A percentile compares a stretch with the other conserved stretches of the same genome.
Conservation (phyloP, 2,888 invertebrate genomes). For the Nomada lathburiana region DNA sequence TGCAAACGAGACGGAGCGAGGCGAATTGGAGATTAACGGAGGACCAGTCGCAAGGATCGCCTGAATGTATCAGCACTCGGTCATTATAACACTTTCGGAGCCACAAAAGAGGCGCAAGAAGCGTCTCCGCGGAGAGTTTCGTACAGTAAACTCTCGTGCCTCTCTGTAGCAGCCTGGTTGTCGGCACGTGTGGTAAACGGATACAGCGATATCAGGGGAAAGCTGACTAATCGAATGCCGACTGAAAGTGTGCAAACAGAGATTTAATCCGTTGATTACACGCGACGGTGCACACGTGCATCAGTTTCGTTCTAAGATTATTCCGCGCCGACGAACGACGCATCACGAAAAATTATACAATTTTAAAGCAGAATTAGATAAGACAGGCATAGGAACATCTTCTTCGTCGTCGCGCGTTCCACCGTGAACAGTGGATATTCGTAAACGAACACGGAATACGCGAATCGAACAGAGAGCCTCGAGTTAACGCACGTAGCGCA, state of each 20-base stretch:
- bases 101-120: not conserved
- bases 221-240: slow-evolving; percentile 26
- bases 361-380: not conserved
- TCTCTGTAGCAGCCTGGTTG: too few relatives aligned
- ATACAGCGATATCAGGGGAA: slow-evolving; percentile 1
- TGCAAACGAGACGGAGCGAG: slow-evolving; percentile 42
- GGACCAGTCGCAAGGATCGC: not conserved
- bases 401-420: too few relatives aligned
- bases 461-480: not conserved
- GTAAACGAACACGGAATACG: not conserved
- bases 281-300: slow-evolving; percentile 1
- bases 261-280: slow-evolving; percentile 25
- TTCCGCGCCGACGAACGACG: not conserved
- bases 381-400: not conserved
- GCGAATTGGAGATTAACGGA: slow-evolving; percentile 16
- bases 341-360: not conserved
- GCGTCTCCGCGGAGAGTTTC: not conserved
- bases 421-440: too few relatives aligned
- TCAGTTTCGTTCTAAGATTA: slow-evolving; percentile 7
- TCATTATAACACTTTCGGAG: not conserved
- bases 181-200: not conserved
- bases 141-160: not conserved
- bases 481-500: slow-evolving; percentile 17
- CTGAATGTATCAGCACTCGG: not conserved
- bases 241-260: slow-evolving; percentile 16